Percentiles rank a stretch among this genome's conserved stretches.
Conservation (phyloP, 2,797 vertebrate genomes). For the Triplophysa bombifrons region DNA sequence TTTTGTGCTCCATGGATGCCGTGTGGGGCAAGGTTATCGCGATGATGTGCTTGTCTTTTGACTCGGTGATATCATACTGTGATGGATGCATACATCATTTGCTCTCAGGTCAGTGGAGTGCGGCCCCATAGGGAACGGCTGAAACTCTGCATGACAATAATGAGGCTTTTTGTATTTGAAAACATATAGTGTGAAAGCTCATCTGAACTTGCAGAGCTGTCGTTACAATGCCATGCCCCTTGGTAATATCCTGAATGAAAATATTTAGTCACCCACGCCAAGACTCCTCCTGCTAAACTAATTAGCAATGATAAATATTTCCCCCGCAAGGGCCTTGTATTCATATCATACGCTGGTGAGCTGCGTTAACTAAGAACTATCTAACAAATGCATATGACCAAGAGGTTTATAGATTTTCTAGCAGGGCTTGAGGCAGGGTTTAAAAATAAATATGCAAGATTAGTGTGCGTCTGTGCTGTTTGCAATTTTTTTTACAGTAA, state of each 20-base stretch:
- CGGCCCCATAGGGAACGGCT: background rate
- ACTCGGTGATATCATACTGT: background rate
- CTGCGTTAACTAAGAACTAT: conserved; percentile 29
- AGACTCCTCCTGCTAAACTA: conserved; percentile 39
- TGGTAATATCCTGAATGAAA: conserved; percentile 11
- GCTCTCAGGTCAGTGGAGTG: conserved; percentile 2
- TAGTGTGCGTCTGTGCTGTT: background rate
- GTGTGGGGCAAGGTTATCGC: background rate
- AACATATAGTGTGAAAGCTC: conserved; percentile 18
- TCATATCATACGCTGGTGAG: conserved; percentile 28
- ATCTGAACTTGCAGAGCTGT: conserved; percentile 6
- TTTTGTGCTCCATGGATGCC: background rate
- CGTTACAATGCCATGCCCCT: conserved; percentile 26
- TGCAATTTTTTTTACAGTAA: no score
- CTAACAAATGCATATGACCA: background rate
- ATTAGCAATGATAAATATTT: conserved; percentile 43
- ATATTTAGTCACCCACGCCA: conserved; percentile 35
- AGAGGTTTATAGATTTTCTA: conserved; percentile 21
- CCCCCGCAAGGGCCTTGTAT: conserved; percentile 1
- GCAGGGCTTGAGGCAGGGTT: background rate
- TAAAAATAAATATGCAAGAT: background rate
- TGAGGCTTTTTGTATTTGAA: conserved; percentile 16
- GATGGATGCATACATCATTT: conserved; percentile 9
- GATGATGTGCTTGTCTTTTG: background rate
- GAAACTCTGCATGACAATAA: conserved; percentile 30